Base-by-base conservation (phyloP, 2,888 invertebrate genomes). In the Thymelicus acteon region DNA sequence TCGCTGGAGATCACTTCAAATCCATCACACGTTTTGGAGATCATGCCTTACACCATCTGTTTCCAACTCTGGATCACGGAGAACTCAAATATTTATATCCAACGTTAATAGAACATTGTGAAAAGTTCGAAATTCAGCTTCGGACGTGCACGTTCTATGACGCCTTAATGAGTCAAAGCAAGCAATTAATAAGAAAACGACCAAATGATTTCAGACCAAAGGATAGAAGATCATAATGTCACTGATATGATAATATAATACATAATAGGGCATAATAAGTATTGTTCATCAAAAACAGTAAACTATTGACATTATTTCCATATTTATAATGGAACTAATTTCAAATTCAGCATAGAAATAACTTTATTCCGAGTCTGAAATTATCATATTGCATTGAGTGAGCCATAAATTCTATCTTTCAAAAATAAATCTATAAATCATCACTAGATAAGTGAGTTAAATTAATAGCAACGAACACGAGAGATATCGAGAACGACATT, bases 1-100 rank as follows among this genome's bases (percentile, higher is more conserved):
- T 96, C 72, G 95, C 95, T 10, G 95, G 95, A 13, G 82, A 95
- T 57, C 94, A 95, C 73, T 96, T 96, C 81, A 88, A 96, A 73
- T 95, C 95, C 0, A 84, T 97, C 67, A 96, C 96, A 0, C 94
- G 95, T 73, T 97, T 97, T 79, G 97, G 97, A 0, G 96, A 96
- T 72, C 98, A 98, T 82, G 94, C 95, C 0, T 88, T 97, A 2
- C 97, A 98, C 84, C 98, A 98, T 86, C 89, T 97, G 24, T 96
- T 97, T 78, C 97, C 97, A 0, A 96, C 97, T 0, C 79, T 98
- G 47, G 97, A 97, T 83, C 97, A 97, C 79, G 95, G 95, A 0
- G 95, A 96, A 71, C 85, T 98, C 13, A 94, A 95, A 8, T 94
- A 95, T 64, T 89, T 97, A 5, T 95, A 96, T 81, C 95, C 96